Percentiles rank a stretch among this genome's conserved stretches.
These are phyloP conservation scores for Pyrgilauda ruficollis DNA, from an alignment of 2,113 vertebrate species.

Conservation along the genomic window DNA sequence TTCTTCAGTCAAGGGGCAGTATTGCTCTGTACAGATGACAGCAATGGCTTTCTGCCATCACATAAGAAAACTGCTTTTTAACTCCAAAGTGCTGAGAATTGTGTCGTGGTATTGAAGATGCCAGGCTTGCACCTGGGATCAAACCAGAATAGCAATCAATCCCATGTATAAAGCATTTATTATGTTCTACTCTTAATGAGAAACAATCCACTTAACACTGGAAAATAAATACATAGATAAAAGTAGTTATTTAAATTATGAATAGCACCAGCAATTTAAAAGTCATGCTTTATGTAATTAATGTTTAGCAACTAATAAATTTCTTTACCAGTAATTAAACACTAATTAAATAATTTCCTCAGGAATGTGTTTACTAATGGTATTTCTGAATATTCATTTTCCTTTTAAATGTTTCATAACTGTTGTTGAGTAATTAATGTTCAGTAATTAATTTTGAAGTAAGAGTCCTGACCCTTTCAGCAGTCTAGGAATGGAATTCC, in stretches of 20 bases:
- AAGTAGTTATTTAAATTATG: conserved; percentile 12
- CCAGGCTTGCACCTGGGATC: not conserved
- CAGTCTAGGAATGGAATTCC: conserved; percentile 39
- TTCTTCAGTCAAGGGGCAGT: not conserved
- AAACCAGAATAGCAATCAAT: not conserved
- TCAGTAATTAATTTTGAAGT: conserved; percentile 66
- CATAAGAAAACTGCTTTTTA: not conserved
- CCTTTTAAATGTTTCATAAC: conserved; percentile 56
- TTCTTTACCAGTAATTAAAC: conserved; percentile 36
- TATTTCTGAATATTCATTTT: conserved; percentile 48
- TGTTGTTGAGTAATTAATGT: conserved; percentile 63
- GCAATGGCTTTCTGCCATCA: not conserved
- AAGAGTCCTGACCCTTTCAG: conserved; percentile 37
- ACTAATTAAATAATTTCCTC: conserved; percentile 52
- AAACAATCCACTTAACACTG: not conserved
- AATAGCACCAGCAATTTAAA: not conserved
- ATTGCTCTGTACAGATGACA: not conserved
- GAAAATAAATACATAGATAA: conserved; percentile 30
- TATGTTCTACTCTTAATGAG: not conserved
- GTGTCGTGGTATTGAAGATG: not conserved
- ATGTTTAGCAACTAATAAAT: conserved; percentile 30
- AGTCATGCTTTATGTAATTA: conserved; percentile 50
- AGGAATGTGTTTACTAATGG: conserved; percentile 51
- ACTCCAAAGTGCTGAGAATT: not conserved
- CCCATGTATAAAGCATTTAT: not conserved